phyloP scores from a whole-genome alignment of 2,797 vertebrate species.

The Gambelia wislizenii region DNA sequence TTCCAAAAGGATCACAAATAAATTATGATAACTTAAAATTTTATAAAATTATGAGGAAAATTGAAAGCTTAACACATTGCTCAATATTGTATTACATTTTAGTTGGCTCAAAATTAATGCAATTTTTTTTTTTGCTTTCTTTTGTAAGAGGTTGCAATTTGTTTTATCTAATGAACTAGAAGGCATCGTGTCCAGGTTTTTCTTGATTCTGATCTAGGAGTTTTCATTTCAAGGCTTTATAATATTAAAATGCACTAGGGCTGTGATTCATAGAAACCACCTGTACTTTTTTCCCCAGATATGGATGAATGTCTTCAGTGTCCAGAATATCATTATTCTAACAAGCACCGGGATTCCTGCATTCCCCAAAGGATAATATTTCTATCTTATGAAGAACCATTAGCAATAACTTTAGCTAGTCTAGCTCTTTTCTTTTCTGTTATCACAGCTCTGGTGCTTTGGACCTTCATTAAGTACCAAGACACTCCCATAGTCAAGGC shows the following conservation, averaged over 20 bases:
- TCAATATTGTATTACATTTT: too few relatives aligned
- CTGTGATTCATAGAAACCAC: neutral
- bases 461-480: neutral
- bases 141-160: too few relatives aligned
- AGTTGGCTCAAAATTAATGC: too few relatives aligned
- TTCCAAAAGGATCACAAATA: neutral
- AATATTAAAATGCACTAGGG: neutral
- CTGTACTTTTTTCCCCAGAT: neutral
- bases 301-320: neutral
- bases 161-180: too few relatives aligned
- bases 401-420: neutral
- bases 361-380: neutral
- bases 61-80: neutral
- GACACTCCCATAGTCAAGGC: neutral
- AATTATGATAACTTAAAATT: neutral
- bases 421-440: neutral
- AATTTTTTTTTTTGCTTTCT: too few relatives aligned
- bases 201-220: neutral
- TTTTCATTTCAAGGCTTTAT: neutral
- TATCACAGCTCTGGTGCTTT: neutral
- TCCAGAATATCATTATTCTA: neutral
- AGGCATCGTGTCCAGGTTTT: too few relatives aligned
- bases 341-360: neutral
- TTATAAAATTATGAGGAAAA: neutral
- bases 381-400: neutral